phyloP scores from a whole-genome alignment of 2,113 vertebrate species.

The Mystacornis crossleyi region DNA sequence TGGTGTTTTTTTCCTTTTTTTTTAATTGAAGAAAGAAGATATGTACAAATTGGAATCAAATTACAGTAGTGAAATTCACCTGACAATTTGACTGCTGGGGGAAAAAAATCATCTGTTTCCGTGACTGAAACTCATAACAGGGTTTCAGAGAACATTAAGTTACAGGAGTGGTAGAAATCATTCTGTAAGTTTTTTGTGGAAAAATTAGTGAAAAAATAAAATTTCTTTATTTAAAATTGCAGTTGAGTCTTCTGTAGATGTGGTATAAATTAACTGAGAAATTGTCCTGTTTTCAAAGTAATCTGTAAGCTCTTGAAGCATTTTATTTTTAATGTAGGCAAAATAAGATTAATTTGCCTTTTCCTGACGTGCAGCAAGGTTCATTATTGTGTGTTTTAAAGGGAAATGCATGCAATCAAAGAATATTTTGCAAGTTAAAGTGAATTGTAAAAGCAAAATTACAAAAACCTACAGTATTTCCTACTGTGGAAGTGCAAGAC shows the following conservation, averaged over 20 bases:
- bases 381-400: not conserved
- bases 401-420: not conserved
- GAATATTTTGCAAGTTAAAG: not conserved
- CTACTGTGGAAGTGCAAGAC: not conserved
- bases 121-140: not conserved
- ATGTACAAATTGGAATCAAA: not conserved
- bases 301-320: not conserved
- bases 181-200: not conserved
- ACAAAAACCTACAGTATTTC: not conserved
- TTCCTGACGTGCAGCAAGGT: not conserved
- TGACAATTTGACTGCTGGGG: not conserved
- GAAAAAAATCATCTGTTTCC: not conserved
- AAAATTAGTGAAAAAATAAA: not conserved
- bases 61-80: slow-evolving; percentile 1
- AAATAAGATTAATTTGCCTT: not conserved
- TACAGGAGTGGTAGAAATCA: not conserved
- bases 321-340: not conserved
- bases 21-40: not conserved
- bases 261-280: not conserved
- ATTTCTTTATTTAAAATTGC: not conserved
- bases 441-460: not conserved
- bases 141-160: not conserved
- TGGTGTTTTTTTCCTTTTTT: not conserved
- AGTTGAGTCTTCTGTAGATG: not conserved
- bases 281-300: not conserved